These are phyloP conservation scores for Eurytoma californica DNA, from an alignment of 2,888 invertebrate genomes.

Conservation along the genomic window DNA sequence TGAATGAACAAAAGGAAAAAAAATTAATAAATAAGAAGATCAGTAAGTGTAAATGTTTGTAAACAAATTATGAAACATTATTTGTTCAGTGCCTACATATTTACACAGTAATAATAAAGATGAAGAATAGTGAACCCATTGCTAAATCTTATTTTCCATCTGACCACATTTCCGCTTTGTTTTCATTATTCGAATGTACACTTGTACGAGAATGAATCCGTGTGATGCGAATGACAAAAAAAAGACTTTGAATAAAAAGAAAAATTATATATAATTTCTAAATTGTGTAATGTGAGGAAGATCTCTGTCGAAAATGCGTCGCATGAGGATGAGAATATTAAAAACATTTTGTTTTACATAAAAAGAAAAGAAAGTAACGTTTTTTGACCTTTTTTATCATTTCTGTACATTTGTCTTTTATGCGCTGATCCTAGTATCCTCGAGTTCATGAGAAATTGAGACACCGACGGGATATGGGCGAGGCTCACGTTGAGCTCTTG, in stretches of 20 bases:
- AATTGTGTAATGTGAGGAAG: constrained; percentile 39
- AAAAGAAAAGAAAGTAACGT: background rate
- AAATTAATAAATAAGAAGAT: constrained; percentile 64
- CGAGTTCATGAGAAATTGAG: constrained; percentile 1
- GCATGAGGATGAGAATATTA: constrained; percentile 18
- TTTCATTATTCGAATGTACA: constrained; percentile 45
- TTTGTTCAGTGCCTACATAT: constrained; percentile 74
- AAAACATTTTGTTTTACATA: constrained; percentile 40
- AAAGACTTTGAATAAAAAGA: constrained; percentile 25
- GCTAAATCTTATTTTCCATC: constrained; percentile 59
- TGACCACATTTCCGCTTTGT: constrained; percentile 48
- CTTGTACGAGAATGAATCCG: constrained; percentile 30
- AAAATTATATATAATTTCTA: constrained; percentile 38
- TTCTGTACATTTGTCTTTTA: background rate
- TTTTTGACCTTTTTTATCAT: constrained; percentile 23
- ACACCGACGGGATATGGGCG: background rate
- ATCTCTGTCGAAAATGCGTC: constrained; percentile 31
- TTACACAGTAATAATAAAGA: constrained; percentile 68
- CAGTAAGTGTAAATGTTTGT: constrained; percentile 75
- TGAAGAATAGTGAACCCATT: constrained; percentile 69
- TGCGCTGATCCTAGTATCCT: background rate
- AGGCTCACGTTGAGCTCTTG: background rate
- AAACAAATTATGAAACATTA: constrained; percentile 72
- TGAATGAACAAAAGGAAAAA: constrained; percentile 56
- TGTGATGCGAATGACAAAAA: constrained; percentile 29